phyloP scores from a whole-genome alignment of 2,888 invertebrate species.

The Branchellion lobata region DNA sequence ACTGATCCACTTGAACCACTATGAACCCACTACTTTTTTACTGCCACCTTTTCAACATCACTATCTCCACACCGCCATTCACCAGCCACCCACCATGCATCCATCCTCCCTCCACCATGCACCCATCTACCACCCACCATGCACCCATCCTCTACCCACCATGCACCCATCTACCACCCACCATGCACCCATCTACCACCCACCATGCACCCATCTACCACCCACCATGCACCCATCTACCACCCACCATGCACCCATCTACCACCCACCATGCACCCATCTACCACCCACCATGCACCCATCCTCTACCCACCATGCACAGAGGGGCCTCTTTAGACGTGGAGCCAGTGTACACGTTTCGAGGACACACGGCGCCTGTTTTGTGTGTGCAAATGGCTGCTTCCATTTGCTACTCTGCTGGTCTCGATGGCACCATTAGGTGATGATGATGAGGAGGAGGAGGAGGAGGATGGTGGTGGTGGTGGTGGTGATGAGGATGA shows the following conservation, averaged over 20 bases:
- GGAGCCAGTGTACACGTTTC: constrained; percentile 97
- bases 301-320: constrained; percentile 28
- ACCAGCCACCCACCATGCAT: too few relatives aligned
- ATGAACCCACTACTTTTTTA: too few relatives aligned
- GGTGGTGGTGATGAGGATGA: background rate
- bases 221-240: background rate
- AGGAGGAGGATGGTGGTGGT: too few relatives aligned
- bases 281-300: background rate
- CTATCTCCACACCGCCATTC: too few relatives aligned
- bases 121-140: background rate
- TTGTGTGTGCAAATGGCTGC: constrained; percentile 89
- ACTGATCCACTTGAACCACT: too few relatives aligned
- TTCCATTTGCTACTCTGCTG: constrained; percentile 88
- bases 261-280: background rate
- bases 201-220: background rate
- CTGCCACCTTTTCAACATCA: too few relatives aligned
- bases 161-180: background rate
- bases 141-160: too few relatives aligned
- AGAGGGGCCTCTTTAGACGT: constrained; percentile 80
- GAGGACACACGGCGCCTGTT: constrained; percentile 87
- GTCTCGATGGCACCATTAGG: constrained; percentile 87
- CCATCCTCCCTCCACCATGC: too few relatives aligned
- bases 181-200: background rate
- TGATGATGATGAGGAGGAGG: constrained; percentile 66
- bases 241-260: constrained; percentile 4